These are phyloP conservation scores for Drosophila melanosoma DNA, from an alignment of 2,888 invertebrate species.

Conservation along the genomic window DNA sequence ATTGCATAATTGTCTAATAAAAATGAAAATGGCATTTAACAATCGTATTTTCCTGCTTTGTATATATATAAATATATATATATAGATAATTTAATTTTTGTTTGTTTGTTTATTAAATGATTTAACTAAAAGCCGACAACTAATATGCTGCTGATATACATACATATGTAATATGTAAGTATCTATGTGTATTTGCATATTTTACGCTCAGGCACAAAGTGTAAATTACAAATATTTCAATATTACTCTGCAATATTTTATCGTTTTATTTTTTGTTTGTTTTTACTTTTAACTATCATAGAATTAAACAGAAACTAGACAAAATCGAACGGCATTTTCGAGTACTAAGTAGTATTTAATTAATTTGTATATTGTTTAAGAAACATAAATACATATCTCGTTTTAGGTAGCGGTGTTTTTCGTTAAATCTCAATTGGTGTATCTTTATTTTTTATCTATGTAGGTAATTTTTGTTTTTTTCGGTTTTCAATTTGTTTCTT, in stretches of 20 bases:
- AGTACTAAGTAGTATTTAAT: conserved; percentile 46
- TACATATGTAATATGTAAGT: conserved; percentile 32
- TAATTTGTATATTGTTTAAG: conserved; percentile 49
- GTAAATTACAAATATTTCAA: conserved; percentile 80
- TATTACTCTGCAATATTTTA: conserved; percentile 50
- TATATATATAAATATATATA: neutral
- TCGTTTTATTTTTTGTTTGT: neutral
- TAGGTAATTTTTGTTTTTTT: neutral
- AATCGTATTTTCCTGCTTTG: conserved; percentile 6
- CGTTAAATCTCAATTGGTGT: conserved; percentile 38
- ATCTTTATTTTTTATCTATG: neutral
- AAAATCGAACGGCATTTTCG: conserved; percentile 50
- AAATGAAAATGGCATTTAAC: conserved; percentile 34
- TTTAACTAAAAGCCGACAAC: conserved; percentile 46
- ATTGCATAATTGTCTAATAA: conserved; percentile 55
- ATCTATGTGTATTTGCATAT: conserved; percentile 68
- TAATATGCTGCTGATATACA: conserved; percentile 33
- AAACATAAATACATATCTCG: conserved; percentile 54
- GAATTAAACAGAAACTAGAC: conserved; percentile 41
- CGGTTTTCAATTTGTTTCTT: conserved; percentile 54
- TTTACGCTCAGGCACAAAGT: conserved; percentile 83
- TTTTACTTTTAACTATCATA: conserved; percentile 9
- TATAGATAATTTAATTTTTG: conserved; percentile 1
- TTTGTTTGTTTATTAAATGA: conserved; percentile 36
- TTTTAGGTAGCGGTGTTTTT: conserved; percentile 57